Percentiles rank a stretch among this genome's conserved stretches.
These are phyloP conservation scores for Dasysyrphus tricinctus DNA, from an alignment of 2,888 invertebrate genomes.

Conservation along the genomic window DNA sequence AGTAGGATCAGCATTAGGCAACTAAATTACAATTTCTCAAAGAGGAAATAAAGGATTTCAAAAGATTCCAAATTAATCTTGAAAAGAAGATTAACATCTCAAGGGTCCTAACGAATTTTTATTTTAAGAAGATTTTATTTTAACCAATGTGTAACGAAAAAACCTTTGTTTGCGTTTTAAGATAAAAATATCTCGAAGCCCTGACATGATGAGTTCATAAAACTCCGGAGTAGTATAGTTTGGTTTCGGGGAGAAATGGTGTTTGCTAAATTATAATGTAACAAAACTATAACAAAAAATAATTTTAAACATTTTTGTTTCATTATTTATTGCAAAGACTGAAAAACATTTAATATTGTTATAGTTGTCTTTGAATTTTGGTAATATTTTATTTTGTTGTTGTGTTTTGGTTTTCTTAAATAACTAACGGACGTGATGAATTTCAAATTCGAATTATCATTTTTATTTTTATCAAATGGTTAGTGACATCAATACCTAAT, in stretches of 20 bases:
- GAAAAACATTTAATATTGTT: conserved; percentile 13
- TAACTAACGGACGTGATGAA: conserved; percentile 74
- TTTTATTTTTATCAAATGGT: neutral
- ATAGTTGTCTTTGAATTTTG: conserved; percentile 33
- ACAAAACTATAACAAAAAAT: conserved; percentile 2
- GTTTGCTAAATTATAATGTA: neutral
- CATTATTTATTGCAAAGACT: conserved; percentile 2
- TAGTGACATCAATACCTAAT: conserved; percentile 38
- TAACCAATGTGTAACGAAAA: too few relatives aligned
- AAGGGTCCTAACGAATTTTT: too few relatives aligned
- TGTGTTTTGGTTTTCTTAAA: conserved; percentile 58
- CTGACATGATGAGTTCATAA: neutral
- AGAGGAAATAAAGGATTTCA: too few relatives aligned
- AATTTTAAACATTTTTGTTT: conserved; percentile 17
- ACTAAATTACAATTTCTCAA: too few relatives aligned
- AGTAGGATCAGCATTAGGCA: too few relatives aligned
- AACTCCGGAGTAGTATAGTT: neutral
- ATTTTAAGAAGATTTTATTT: too few relatives aligned
- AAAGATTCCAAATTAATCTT: too few relatives aligned
- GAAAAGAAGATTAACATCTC: too few relatives aligned
- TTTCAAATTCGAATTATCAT: conserved; percentile 72
- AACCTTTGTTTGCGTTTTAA: neutral
- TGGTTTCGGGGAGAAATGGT: neutral
- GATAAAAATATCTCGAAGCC: neutral
- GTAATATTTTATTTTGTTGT: conserved; percentile 23